A percentile compares a stretch with the other conserved stretches of the same genome.
Evolutionary conservation across 2,113 vertebrate genomes (phyloP).

Genomic region (Dasyurus viverrinus): DNA sequence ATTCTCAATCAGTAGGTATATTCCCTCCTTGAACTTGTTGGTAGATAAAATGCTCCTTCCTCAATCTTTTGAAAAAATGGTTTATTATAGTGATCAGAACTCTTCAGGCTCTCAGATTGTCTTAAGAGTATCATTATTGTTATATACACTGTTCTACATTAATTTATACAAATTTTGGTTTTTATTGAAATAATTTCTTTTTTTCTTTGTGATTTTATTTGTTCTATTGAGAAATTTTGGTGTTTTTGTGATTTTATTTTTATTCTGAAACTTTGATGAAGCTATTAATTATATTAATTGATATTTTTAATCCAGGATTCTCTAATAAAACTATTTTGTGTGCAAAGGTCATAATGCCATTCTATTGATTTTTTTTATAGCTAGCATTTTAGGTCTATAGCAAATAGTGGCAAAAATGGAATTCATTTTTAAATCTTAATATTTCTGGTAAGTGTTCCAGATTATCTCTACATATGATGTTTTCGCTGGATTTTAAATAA

Average conservation of each 20-base stretch:
- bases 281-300: neutral
- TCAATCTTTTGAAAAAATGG: neutral
- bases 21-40: neutral
- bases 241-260: neutral
- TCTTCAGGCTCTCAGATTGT: neutral
- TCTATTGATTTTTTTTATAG: neutral
- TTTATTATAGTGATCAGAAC: neutral
- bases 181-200: neutral
- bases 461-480: neutral
- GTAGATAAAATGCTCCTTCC: neutral
- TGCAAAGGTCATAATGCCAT: neutral
- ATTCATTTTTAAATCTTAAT: neutral
- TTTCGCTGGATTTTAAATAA: neutral
- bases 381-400: neutral
- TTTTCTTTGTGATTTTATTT: neutral
- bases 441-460: neutral
- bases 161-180: neutral
- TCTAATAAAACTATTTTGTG: neutral
- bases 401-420: neutral
- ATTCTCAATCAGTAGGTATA: neutral
- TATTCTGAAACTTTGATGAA: neutral
- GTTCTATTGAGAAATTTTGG: neutral
- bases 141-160: neutral
- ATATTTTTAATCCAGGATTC: neutral
- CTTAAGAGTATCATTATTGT: neutral